Base-by-base conservation (phyloP, 2,888 invertebrate species). In the Dichetophora obliterata region DNA sequence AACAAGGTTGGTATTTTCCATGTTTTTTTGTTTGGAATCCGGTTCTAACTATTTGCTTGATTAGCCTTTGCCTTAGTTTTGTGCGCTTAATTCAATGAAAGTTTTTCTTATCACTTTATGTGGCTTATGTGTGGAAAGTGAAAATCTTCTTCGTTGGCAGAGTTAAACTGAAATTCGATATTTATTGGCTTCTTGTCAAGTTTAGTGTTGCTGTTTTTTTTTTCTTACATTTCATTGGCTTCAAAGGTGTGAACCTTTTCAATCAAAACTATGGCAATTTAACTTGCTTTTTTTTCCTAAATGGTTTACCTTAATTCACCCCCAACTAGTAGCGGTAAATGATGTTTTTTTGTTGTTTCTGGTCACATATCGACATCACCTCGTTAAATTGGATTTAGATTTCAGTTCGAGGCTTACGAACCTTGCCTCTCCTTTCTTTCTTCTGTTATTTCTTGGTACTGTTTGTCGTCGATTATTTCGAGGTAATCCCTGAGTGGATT, bases 371-470 rank as follows among this genome's bases (percentile, higher is more conserved):
- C n/a, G 19, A 43, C 9, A 54, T 37, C 48, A 59, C 68, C 31
- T 57, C 52, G 68, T 37, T 75, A 59, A 75, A 75, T 75, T 75
- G 68, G 68, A 75, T 75, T 75, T 22, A 9, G 57, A 59, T 48
- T 75, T 27, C 50, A 66, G 37, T 43, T 16, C 5, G 68, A 68
- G 74, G 66, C 22, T 54, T 65, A n/a, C 52, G 74, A 19, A 31
- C 31, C 65, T 34, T 16, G 71, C 71, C 22, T 70, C 71, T 16
- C n/a, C n/a, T n/a, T n/a, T n/a, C n/a, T n/a, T n/a, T 31, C 52
- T 52, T 22, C 4, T 50, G 54, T 14, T 11, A 24, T 50, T 43
- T 11, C 11, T 43, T 43, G 43, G 1, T 11, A 43, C 11, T 43
- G 11, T 43, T 43, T 43, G 11, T 43, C 43, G 43, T 43, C 43